Conservation (phyloP, 1,140 invertebrate genomes). For the Nasonia giraulti region DNA sequence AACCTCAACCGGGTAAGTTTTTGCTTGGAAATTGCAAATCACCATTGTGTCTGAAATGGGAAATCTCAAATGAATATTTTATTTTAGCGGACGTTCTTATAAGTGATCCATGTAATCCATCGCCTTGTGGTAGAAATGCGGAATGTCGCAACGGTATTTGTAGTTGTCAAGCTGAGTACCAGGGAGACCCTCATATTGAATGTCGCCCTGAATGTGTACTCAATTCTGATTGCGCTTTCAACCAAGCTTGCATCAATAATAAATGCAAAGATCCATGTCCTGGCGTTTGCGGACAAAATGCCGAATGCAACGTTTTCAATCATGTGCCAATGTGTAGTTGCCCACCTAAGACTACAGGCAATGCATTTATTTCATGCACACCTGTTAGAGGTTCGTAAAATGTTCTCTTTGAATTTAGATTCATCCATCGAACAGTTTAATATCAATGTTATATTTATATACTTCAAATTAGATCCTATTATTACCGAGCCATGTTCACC, state of each 20-base stretch:
- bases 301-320: conserved; percentile 87
- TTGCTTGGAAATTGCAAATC: conserved; percentile 44
- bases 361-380: conserved; percentile 80
- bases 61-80: conserved; percentile 50
- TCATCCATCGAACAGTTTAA: conserved; percentile 62
- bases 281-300: conserved; percentile 87
- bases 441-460: conserved; percentile 55
- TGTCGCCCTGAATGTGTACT: conserved; percentile 88
- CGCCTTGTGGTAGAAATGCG: conserved; percentile 87
- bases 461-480: conserved; percentile 60
- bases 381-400: conserved; percentile 61
- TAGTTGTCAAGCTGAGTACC: conserved; percentile 81
- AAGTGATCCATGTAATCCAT: conserved; percentile 83
- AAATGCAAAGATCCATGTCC: conserved; percentile 88
- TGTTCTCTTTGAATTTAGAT: conserved; percentile 71
- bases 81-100: conserved; percentile 54
- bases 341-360: conserved; percentile 82
- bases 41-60: conserved; percentile 54
- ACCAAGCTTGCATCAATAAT: conserved; percentile 87
- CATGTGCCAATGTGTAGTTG: conserved; percentile 90
- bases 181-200: conserved; percentile 86
- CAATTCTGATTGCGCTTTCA: conserved; percentile 86
- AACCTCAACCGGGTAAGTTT: conserved; percentile 58
- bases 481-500: conserved; percentile 74
- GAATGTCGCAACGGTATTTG: conserved; percentile 81